A percentile compares a stretch with the other conserved stretches of the same genome.
Conservation (phyloP, 2,888 invertebrate species). For the Ditula angustiorana region DNA sequence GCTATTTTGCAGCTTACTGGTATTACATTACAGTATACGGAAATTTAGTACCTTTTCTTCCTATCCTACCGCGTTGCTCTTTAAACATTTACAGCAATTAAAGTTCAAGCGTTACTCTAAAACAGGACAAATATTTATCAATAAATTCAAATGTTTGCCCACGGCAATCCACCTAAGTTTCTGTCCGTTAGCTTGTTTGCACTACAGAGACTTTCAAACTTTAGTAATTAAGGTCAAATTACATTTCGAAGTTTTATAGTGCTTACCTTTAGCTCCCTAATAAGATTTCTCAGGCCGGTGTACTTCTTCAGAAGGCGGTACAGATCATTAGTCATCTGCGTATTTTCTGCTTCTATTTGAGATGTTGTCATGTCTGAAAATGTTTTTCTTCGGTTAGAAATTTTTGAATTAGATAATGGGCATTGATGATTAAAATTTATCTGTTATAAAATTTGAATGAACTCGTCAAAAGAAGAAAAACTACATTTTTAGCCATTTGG, state of each 20-base stretch:
- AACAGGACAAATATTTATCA: slow-evolving; percentile 9
- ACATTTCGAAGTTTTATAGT: background rate
- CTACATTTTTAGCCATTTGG: too few species aligned
- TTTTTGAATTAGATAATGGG: too few species aligned
- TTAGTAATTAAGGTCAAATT: slow-evolving; percentile 13
- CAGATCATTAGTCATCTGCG: slow-evolving; percentile 96
- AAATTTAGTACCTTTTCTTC: too few species aligned
- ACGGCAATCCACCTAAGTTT: slow-evolving; percentile 1
- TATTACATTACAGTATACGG: too few species aligned
- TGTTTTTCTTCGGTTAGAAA: background rate
- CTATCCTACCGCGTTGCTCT: too few species aligned
- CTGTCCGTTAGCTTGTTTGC: slow-evolving; percentile 5
- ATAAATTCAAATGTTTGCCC: slow-evolving; percentile 16
- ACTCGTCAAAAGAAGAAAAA: too few species aligned
- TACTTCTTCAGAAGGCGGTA: slow-evolving; percentile 97
- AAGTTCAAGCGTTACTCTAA: slow-evolving; percentile 9
- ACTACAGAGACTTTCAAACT: slow-evolving; percentile 10
- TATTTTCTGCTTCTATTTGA: slow-evolving; percentile 97
- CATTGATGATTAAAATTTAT: too few species aligned
- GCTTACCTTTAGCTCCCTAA: slow-evolving; percentile 93
- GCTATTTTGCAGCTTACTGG: background rate
- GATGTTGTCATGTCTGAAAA: slow-evolving; percentile 95
- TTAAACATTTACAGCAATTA: background rate
- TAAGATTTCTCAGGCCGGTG: slow-evolving; percentile 94
- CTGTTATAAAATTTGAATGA: too few species aligned